These are phyloP conservation scores for Aporophyla nigra DNA, from an alignment of 2,888 invertebrate species.

Conservation along the genomic window DNA sequence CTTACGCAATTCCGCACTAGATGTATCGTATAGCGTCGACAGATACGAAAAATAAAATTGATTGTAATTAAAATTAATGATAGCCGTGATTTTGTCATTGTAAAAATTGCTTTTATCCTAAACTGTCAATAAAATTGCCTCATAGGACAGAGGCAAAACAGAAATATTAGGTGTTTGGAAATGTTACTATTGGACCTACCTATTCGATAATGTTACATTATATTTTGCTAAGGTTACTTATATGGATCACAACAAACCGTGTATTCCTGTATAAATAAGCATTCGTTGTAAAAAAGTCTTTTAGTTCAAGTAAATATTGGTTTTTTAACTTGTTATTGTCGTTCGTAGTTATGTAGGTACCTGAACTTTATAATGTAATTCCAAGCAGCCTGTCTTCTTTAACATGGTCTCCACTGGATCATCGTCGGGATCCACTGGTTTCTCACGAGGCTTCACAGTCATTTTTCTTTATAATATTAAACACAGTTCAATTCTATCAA, in stretches of 20 bases:
- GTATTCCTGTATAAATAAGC: not conserved
- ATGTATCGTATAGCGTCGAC: too few species aligned
- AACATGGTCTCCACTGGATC: constrained; percentile 98
- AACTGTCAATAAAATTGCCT: not conserved
- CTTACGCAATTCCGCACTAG: too few species aligned
- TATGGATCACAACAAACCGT: not conserved
- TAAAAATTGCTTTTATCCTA: not conserved
- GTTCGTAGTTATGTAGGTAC: constrained; percentile 81
- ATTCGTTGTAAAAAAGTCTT: not conserved
- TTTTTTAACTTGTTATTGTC: not conserved
- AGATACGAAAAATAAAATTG: too few species aligned
- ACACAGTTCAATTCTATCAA: not conserved
- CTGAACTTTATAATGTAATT: constrained; percentile 97
- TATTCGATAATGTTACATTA: too few species aligned
- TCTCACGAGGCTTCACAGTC: constrained; percentile 84
- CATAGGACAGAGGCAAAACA: not conserved
- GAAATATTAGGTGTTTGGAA: not conserved
- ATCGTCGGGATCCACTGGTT: constrained; percentile 89
- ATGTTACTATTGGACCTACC: too few species aligned
- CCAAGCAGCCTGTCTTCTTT: constrained; percentile 97
- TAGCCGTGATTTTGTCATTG: not conserved
- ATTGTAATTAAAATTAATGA: not conserved
- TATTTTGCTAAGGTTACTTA: not conserved
- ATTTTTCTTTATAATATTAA: constrained; percentile 68
- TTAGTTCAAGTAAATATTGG: too few species aligned